Evolutionary conservation across 2,113 vertebrate species (phyloP), one percentile per base, ranked within the genome.

Genomic region (Uropsilus gracilis): DNA sequence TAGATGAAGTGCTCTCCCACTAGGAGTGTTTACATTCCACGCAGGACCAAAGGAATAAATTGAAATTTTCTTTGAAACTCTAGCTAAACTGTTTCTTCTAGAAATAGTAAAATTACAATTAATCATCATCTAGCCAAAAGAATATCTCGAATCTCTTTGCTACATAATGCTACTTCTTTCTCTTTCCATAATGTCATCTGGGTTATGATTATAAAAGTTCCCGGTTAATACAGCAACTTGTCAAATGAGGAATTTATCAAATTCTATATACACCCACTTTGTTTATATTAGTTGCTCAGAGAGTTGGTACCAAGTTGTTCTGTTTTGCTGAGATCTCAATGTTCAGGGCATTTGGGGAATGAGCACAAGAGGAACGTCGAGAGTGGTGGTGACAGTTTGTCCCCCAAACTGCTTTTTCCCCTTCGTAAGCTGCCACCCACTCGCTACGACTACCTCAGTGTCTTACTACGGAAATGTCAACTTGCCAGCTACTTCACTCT

Each of bases 31-130:
- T 86, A 75, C 76, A 14, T 59, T 86, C 10, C 64, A 44, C 16
- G n/a, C 9, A 90, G 30, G 89, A 61, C 48, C 39, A 86, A 57
- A 44, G 22, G 16, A n/a, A 68, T 73, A 66, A 82, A 26, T 55
- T 81, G 50, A 55, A 76, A 78, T 83, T 90, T 82, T 61, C 61
- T 94, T 82, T n/a, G 39, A 94, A 72, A 78, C 28, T 37, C 24
- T 77, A 24, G 32, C 69, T 94, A 77, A 89, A 64, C 73, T 73
- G 22, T 73, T 95, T 83, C 75, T 90, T 90, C 16, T 78, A 78
- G 89, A 94, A 78, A 37, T 77, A 48, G 11, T 78, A 20, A 73
- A 72, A 86, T 90, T 96, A 42, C n/a, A 59, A 85, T 55, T 85
- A 53, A 76, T 89, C 75, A 85, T 57, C 32, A 71, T 82, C 26